These are phyloP conservation scores for Bergia sp. DNA, from an alignment of 92 coral and sea anemone genomes.

Conservation along the genomic window DNA sequence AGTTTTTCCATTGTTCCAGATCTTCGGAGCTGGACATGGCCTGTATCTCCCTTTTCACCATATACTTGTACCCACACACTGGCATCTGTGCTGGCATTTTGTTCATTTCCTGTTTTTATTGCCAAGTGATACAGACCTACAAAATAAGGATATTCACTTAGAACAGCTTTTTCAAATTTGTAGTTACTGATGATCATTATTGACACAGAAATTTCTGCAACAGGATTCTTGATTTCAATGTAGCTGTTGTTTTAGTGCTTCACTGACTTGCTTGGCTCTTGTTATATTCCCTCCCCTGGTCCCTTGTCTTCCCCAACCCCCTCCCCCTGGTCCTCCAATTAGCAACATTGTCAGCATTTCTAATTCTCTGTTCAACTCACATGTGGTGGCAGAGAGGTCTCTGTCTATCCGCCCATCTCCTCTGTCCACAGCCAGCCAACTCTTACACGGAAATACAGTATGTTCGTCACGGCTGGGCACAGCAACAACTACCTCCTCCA, in stretches of 20 bases:
- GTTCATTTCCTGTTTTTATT: slow-evolving; percentile 87
- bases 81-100: slow-evolving; percentile 89
- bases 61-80: slow-evolving; percentile 87
- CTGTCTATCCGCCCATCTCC: slow-evolving; percentile 92
- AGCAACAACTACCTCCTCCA: slow-evolving; percentile 95
- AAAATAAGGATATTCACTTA: not conserved
- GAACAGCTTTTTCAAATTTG: not conserved
- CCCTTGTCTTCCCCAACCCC: not conserved
- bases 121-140: slow-evolving; percentile 91
- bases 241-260: too few relatives aligned
- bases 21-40: slow-evolving; percentile 81
- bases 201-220: not conserved
- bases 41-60: slow-evolving; percentile 96
- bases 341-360: not conserved
- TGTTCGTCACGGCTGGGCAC: slow-evolving; percentile 97
- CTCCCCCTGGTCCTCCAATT: not conserved
- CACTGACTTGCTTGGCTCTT: not conserved
- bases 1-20: slow-evolving; percentile 86
- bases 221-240: not conserved
- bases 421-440: slow-evolving; percentile 85
- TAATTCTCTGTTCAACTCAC: slow-evolving; percentile 47
- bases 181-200: not conserved
- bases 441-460: slow-evolving; percentile 92
- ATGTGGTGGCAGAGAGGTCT: slow-evolving; percentile 84
- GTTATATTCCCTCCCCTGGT: not conserved